Evolutionary conservation across 1,140 invertebrate species (phyloP), one percentile per base, ranked within the genome.

Genomic region (Agraylea sexmaculata): DNA sequence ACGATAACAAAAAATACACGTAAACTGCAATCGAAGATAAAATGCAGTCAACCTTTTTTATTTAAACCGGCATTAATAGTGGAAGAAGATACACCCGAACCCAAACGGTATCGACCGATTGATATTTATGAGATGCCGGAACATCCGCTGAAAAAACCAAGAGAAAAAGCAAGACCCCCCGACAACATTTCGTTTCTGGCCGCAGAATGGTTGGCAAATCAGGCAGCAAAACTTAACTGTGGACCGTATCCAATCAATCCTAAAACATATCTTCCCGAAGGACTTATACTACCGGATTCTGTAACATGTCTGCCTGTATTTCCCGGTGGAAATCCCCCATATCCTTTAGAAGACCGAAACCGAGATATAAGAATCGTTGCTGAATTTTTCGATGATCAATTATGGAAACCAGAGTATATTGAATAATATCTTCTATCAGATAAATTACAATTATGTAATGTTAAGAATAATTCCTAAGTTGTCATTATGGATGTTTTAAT

Each of bases 361-460:
- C 51, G 59, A 29, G 64, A 69, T 43, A 59, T 68, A 18, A 60
- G 61, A 19, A 61, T 69, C 41, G 67, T 71, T 15, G 63, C 68
- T 45, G 66, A 67, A 44, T 72, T 72, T 50, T 72, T 72, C 53
- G 58, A 57, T 19, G 68, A 72, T 52, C 69, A 72, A 51, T 52
- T 72, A 19, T 72, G 69, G 69, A 70, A 70, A 54, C 69, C 68
- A 16, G 69, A 72, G 50, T 68, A 70, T 42, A 69, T 70, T 27
- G 51, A 45, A n/a, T n/a, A n/a, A n/a, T n/a, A n/a, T n/a, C n/a
- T n/a, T 12, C 7, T 7, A 25, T 25, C 12, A 25, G 7, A 25
- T 25, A 12, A 25, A n/a, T n/a, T n/a, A n/a, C n/a, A n/a, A n/a
- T n/a, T n/a, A n/a, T n/a, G n/a, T n/a, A n/a, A n/a, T n/a, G n/a